A percentile compares a stretch with the other conserved stretches of the same genome.
Conservation (phyloP, 2,797 vertebrate genomes). For the Masticophis lateralis region DNA sequence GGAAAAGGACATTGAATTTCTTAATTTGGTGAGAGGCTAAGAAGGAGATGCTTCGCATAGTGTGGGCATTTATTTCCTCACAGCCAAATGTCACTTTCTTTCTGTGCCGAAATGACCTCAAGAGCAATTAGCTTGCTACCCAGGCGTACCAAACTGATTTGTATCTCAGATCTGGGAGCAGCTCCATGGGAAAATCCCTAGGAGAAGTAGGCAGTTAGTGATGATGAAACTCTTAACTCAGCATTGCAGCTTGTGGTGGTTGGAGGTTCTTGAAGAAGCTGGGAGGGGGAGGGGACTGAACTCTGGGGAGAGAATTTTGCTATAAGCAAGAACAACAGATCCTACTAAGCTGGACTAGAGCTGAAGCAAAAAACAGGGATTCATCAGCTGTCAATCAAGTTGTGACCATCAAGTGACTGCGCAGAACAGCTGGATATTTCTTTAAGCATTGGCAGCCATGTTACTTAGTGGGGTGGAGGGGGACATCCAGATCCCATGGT, state of each 20-base stretch:
- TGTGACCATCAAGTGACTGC: not conserved
- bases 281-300: not conserved
- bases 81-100: not conserved
- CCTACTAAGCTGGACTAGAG: accelerated
- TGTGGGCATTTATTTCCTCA: not conserved
- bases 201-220: not conserved
- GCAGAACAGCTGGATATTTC: not conserved
- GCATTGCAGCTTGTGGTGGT: not conserved
- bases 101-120: not conserved
- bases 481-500: not conserved
- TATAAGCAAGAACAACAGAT: not conserved
- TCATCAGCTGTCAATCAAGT: not conserved
- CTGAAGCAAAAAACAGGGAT: not conserved
- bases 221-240: not conserved
- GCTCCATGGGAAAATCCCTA: not conserved
- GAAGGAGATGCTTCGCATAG: not conserved
- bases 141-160: not conserved
- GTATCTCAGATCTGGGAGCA: not conserved
- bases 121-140: not conserved
- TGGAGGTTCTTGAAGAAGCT: not conserved
- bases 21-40: not conserved
- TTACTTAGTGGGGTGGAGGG: not conserved
- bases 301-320: not conserved
- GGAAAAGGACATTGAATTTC: not conserved
- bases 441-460: not conserved